phyloP scores from a whole-genome alignment of 1,140 invertebrate genomes.

The Armadillidium nasatum region DNA sequence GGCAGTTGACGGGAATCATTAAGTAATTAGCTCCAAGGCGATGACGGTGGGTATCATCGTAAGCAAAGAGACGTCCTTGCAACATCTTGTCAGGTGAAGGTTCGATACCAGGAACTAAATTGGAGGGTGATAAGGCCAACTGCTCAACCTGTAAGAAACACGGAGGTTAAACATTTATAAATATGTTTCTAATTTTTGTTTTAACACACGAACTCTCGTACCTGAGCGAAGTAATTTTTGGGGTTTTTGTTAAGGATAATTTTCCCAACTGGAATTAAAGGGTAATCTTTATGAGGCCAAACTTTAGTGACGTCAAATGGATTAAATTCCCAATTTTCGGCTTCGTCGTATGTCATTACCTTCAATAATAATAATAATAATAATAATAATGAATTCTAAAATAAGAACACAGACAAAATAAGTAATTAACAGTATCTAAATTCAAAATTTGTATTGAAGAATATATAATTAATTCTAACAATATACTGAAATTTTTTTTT shows the following conservation, averaged over 20 bases:
- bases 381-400: no score
- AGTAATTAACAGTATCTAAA: no score
- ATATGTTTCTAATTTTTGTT: no score
- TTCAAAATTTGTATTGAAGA: no score
- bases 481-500: no score
- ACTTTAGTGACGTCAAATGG: constrained; percentile 91
- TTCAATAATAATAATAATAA: constrained; percentile 28
- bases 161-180: no score
- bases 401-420: no score
- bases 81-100: constrained; percentile 92
- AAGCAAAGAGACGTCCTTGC: constrained; percentile 83
- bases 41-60: constrained; percentile 90
- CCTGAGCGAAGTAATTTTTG: constrained; percentile 87
- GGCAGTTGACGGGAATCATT: constrained; percentile 93
- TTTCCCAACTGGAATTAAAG: constrained; percentile 85
- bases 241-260: constrained; percentile 84
- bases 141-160: constrained; percentile 78
- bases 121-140: constrained; percentile 84
- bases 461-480: no score
- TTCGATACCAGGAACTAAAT: constrained; percentile 85
- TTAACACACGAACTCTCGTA: not conserved
- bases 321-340: constrained; percentile 70
- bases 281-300: constrained; percentile 86
- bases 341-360: constrained; percentile 62
- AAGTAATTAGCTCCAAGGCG: constrained; percentile 87